phyloP scores from a whole-genome alignment of 2,888 invertebrate species.

The Pardosa pseudoannulata region DNA sequence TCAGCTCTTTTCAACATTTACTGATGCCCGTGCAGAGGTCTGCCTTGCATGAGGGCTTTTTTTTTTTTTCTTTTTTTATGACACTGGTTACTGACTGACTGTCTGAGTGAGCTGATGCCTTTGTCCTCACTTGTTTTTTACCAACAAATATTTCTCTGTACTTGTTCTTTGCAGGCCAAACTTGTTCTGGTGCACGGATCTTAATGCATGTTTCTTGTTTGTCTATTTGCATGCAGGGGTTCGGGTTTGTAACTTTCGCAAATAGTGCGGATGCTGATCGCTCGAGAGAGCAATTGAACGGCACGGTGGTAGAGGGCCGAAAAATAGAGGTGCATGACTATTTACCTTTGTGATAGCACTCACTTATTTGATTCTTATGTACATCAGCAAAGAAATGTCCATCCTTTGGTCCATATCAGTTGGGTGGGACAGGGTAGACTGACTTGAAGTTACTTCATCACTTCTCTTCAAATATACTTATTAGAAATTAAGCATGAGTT shows the following conservation, averaged over 20 bases:
- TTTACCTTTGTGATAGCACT: slow-evolving; percentile 77
- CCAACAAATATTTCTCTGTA: slow-evolving; percentile 69
- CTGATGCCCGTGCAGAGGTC: slow-evolving; percentile 70
- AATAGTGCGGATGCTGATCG: slow-evolving; percentile 99
- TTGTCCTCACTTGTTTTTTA: slow-evolving; percentile 70
- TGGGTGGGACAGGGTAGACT: slow-evolving; percentile 48
- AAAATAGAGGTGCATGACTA: slow-evolving; percentile 94
- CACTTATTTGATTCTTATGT: slow-evolving; percentile 70
- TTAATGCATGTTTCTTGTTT: slow-evolving; percentile 85
- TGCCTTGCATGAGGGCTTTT: slow-evolving; percentile 72
- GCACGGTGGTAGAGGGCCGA: slow-evolving; percentile 99
- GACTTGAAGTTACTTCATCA: background rate
- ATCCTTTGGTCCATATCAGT: slow-evolving; percentile 52
- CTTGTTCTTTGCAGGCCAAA: slow-evolving; percentile 72
- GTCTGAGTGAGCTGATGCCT: slow-evolving; percentile 73
- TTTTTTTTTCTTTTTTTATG: slow-evolving; percentile 42
- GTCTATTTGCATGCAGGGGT: slow-evolving; percentile 86
- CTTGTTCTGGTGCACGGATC: slow-evolving; percentile 73
- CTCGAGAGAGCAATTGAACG: slow-evolving; percentile 99
- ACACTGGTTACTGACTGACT: slow-evolving; percentile 71
- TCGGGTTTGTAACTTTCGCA: slow-evolving; percentile 99
- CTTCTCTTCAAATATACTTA: no score
- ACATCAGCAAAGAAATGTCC: slow-evolving; percentile 73
- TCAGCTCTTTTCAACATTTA: slow-evolving; percentile 69
- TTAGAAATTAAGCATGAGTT: no score